phyloP scores from a whole-genome alignment of 2,888 invertebrate genomes.

The Habroteleia sp. region DNA sequence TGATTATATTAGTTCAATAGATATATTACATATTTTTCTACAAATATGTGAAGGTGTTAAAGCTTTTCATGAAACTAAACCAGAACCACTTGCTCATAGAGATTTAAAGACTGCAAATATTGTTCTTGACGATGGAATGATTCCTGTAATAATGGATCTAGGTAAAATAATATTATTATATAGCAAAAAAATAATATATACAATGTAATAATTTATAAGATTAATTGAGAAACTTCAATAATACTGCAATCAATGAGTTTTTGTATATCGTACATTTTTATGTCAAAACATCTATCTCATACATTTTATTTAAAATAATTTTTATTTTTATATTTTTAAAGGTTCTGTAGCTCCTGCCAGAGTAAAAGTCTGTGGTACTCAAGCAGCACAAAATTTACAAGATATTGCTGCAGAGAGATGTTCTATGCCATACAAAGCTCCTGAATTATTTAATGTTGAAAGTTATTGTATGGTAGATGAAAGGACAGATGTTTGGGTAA shows the following conservation, averaged over 20 bases:
- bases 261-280: no score
- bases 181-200: background rate
- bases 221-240: no score
- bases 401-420: conserved; percentile 92
- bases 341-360: conserved; percentile 86
- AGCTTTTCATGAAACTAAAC: conserved; percentile 87
- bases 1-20: conserved; percentile 85
- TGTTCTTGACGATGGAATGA: conserved; percentile 86
- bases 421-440: conserved; percentile 93
- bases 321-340: background rate
- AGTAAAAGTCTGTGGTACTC: conserved; percentile 85
- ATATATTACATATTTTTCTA: conserved; percentile 86
- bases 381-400: conserved; percentile 87
- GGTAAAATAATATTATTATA: conserved; percentile 79
- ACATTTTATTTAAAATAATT: no score
- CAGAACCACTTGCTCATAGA: conserved; percentile 89
- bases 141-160: conserved; percentile 91
- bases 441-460: conserved; percentile 93
- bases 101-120: conserved; percentile 94
- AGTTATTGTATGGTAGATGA: conserved; percentile 90
- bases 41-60: conserved; percentile 89
- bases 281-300: no score
- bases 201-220: background rate
- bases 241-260: no score
- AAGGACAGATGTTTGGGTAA: conserved; percentile 92